Conservation (phyloP, 2,113 vertebrate genomes). For the Dasyurus viverrinus region DNA sequence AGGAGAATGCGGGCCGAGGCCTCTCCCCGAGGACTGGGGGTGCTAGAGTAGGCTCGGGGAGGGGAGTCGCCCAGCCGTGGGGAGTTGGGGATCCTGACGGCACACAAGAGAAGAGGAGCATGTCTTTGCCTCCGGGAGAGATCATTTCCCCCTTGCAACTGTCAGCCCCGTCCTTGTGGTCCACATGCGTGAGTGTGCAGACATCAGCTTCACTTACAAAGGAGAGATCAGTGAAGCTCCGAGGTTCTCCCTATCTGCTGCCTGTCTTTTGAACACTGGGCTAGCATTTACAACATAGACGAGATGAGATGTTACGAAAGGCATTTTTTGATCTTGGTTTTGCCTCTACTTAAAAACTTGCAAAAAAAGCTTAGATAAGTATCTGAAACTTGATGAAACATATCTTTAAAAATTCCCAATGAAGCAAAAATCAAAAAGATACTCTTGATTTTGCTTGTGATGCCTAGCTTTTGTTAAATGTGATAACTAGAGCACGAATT, state of each 20-base stretch:
- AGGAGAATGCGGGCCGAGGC: no score
- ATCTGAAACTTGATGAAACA: background rate
- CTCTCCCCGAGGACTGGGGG: no score
- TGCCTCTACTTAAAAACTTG: background rate
- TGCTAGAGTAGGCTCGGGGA: no score
- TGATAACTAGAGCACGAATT: background rate
- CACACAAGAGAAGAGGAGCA: no score
- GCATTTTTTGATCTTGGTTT: background rate
- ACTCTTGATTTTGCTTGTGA: background rate
- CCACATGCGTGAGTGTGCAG: background rate
- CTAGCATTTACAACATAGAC: no score
- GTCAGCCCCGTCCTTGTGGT: background rate
- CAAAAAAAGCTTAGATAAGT: background rate
- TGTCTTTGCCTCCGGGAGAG: background rate
- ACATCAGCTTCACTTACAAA: background rate
- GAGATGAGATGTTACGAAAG: no score
- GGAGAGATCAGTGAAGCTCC: background rate
- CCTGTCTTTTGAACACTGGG: no score
- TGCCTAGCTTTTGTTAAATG: conserved; percentile 1
- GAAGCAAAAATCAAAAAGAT: background rate
- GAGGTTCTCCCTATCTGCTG: background rate
- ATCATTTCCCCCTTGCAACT: background rate
- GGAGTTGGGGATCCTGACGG: background rate
- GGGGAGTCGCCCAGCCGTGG: no score
- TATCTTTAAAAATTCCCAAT: background rate